Conservation (phyloP, 2,888 invertebrate species). For the Malthinus flaveolus region DNA sequence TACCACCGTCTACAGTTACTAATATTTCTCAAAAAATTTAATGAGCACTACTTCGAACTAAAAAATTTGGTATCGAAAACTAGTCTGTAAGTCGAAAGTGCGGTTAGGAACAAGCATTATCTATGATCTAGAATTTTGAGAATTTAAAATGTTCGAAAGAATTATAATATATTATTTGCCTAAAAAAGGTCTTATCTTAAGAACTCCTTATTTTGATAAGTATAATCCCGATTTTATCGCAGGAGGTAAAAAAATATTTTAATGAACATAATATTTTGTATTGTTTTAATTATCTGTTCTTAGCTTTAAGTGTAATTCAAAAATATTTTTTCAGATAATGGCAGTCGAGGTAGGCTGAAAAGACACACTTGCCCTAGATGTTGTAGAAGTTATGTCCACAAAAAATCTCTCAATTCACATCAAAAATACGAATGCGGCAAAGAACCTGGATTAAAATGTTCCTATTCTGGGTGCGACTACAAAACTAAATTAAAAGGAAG, state of each 20-base stretch:
- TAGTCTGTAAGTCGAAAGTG: no score
- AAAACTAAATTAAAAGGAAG: slow-evolving; percentile 28
- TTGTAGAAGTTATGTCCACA: slow-evolving; percentile 62
- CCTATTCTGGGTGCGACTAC: slow-evolving; percentile 43
- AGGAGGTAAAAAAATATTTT: neutral
- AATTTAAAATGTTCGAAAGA: no score
- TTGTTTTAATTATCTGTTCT: neutral
- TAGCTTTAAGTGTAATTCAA: neutral
- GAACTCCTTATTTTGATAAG: no score
- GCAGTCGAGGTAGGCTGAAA: neutral
- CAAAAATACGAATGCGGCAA: slow-evolving; percentile 66
- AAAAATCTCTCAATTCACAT: slow-evolving; percentile 73
- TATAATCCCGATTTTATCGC: no score
- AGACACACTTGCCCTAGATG: slow-evolving; percentile 16
- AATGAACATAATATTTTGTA: neutral
- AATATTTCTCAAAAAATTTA: no score
- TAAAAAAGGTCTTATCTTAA: no score
- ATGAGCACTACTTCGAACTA: no score
- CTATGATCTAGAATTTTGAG: no score
- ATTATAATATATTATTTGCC: no score
- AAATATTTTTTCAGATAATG: neutral
- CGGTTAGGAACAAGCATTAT: no score
- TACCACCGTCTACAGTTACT: no score
- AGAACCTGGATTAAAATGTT: slow-evolving; percentile 35
- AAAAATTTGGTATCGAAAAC: no score